Evolutionary conservation across 2,113 vertebrate species (phyloP), one percentile per base, ranked within the genome.

Genomic region (Ceuthmochares aereus): DNA sequence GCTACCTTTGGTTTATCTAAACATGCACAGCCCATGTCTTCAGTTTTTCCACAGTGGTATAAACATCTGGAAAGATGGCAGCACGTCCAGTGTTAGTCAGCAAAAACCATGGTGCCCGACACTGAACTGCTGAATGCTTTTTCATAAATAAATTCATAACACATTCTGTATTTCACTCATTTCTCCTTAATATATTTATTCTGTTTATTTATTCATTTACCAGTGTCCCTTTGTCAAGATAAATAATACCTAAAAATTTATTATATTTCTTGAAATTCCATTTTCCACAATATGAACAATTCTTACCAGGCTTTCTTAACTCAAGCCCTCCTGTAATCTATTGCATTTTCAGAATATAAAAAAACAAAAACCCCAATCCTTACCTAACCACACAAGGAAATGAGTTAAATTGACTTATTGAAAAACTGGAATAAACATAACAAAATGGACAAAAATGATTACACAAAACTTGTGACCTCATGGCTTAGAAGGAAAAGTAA

Each of bases 291-390:
- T 20, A 81, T 4, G 5, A 92, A 59, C 15, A 84, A 62, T 73
- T 80, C 59, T 74, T 47, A 73, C 5, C 19, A 68, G 27, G 5
- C 25, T 43, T 70, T 42, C 42, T 63, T 51, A 86, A 47, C 19
- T 51, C 36, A 62, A 62, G 40, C 2, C 13, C 13, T 85, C 58
- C 49, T 83, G 22, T 34, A 63, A 68, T 62, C 15, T 14, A 68
- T 1, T 66, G 5, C 7, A 67, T 74, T 77, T 77, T 77, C 52
- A 84, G 51, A 89, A 80, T 6, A 14, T 12, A 88, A 70, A 84
- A 63, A 56, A 68, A 1, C 9, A 51, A 74, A 45, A 59, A n/a
- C 0, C 1, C 37, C 2, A 84, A 10, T 2, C 1, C 9, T 10
- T 29, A 60, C 73, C 60, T 30, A 68, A 60, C 1, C 3, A 68